Evolutionary conservation across 2,113 vertebrate genomes (phyloP), one percentile per base, ranked within the genome.

Genomic region (Taxidea taxus): DNA sequence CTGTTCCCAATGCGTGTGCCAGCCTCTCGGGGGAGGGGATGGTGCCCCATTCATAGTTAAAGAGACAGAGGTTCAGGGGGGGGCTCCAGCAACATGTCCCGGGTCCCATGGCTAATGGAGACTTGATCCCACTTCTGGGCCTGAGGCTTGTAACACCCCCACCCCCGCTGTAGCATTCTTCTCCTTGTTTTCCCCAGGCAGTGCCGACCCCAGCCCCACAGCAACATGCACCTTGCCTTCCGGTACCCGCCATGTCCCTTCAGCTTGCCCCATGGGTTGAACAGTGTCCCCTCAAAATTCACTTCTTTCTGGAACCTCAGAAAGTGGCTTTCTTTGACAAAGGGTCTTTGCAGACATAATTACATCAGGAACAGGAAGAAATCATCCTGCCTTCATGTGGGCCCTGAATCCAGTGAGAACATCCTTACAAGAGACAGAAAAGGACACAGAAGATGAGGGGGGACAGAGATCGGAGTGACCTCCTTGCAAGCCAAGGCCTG

Each of bases 401-500:
- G 56, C 9, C 37, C 87, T 6, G 4, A 37, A 21, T 44, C 68
- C 23, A 5, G 10, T 0, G 20, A 47, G 1, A 10, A 2, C 2
- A 16, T 47, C 31, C 37, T 42, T 20, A 1, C 7, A 13, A 23
- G 31, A 18, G 37, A 31, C 58, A 14, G n/a, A 44, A 3, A 62
- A 13, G 77, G 42, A 27, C 13, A 25, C 34, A 21, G 34, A 54
- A 72, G 39, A 11, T 5, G 3, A 39, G 39, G 9, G 2, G 6
- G 51, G n/a, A 58, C 49, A 2, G 74, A 4, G 62, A 29, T 15
- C 3, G 6, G 18, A 49, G 51, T 20, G 15, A 27, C 0, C 31
- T 39, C 6, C 8, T 27, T 12, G 1, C 23, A n/a, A 4, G 23
- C 11, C 39, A 6, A 0, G 42, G 34, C 0, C 0, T 0, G 4